Evolutionary conservation across 2,113 vertebrate species (phyloP), one percentile per base, ranked within the genome.

Genomic region (Cololabis saira): DNA sequence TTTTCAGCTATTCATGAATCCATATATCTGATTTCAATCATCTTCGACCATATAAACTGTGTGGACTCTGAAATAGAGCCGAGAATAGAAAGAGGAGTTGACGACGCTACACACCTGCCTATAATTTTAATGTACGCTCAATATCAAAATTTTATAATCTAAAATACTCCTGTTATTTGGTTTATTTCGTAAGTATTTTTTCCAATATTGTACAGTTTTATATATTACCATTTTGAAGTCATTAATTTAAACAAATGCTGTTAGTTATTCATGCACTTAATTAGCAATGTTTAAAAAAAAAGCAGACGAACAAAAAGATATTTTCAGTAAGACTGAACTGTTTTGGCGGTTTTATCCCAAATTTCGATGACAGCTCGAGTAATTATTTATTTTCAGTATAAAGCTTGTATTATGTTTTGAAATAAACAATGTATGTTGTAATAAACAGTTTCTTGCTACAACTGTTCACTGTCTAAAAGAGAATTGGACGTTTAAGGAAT

Each of bases 301-400:
- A 67, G 67, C 30, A 71, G 54, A 96, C 87, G 95, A 94, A 60
- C 24, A 55, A 53, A 53, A 60, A 95, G 88, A 81, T 98, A 98
- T 98, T 97, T 98, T 98, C 96, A 96, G 94, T 96, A 97, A 95
- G 94, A 95, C 91, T 94, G 94, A 94, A 95, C 95, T 95, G 95
- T 96, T 97, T 95, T 93, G 95, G 95, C 94, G 94, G 94, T 96
- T 96, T 96, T 96, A 96, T 95, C 96, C 96, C 94, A 97, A 96
- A 97, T 95, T 91, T 94, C 93, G 94, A 95, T 94, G 93, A 94
- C 94, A 94, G 92, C 94, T 92, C 94, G 92, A 95, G 92, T 93
- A 91, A 95, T 97, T 97, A 97, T 98, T 98, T 98, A 97, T 98
- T 98, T 97, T 97, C 94, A 97, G 88, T 93, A 97, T 95, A 96